Base-by-base conservation (phyloP, 2,888 invertebrate genomes). In the Eupithecia pulchellata region DNA sequence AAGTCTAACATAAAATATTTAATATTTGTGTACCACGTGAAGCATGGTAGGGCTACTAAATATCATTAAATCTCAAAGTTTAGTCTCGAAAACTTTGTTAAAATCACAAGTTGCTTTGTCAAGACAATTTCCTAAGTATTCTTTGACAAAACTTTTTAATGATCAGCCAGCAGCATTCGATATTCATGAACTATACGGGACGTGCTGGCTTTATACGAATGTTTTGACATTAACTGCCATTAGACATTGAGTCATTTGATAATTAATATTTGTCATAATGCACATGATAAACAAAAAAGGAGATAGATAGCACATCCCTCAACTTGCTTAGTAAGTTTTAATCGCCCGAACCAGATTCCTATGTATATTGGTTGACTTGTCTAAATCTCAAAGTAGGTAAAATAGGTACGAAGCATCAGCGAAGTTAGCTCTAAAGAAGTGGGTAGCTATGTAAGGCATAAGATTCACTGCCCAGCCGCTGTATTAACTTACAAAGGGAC, bases 91-190 rank as follows among this genome's bases (percentile, higher is more conserved):
- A 71, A 73, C 68, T 69, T 66, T 34, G 68, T 27, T 70, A 57
- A 70, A 69, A 74, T 71, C 68, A 64, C 66, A 42, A 69, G 69
- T 69, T 73, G 64, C 66, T 67, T 73, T 69, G 72, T 73, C 72
- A 71, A 66, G 73, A 73, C 66, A 70, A 75, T 75, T 69, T 71
- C 66, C 64, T 64, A 72, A 73, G 73, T 69, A 73, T 69, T 69
- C 58, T 11, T 61, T 20, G 62, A 71, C n/a, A 27, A 39, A 75
- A 75, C 65, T 75, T 73, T 75, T 69, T 75, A 75, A 75, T 75
- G 75, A 75, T 75, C 73, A 52, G 66, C 30, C 71, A 29, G 64
- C 30, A n/a, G 60, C 66, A 68, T 70, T 60, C 63, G 63, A 36
- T 30, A 20, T 34, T 60, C 17, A 17, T 60, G 11, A 60, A 32